Evolutionary conservation across 2,797 vertebrate genomes (phyloP).

Genomic region (Trachurus trachurus): DNA sequence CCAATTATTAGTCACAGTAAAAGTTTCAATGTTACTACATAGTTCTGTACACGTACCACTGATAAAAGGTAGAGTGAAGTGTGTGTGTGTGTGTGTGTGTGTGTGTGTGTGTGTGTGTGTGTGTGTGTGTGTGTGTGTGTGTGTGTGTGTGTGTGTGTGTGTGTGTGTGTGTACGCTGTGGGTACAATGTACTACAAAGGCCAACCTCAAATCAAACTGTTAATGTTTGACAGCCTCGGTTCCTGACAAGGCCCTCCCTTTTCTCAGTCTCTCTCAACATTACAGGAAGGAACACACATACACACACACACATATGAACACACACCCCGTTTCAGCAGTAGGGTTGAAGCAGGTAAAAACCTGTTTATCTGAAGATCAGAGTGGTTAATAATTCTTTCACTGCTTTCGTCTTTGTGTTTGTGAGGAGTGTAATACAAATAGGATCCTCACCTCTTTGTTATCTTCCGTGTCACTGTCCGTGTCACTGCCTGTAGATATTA

Average conservation of each 20-base stretch:
- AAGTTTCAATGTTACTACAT: not conserved
- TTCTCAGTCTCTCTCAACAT: slow-evolving; percentile 55
- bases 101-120: slow-evolving; percentile 13
- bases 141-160: not conserved
- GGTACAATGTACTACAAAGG: slow-evolving; percentile 46
- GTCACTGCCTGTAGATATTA: slow-evolving; percentile 90
- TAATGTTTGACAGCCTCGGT: slow-evolving; percentile 74
- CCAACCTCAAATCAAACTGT: slow-evolving; percentile 52
- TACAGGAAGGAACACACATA: slow-evolving; percentile 59
- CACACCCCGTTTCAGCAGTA: slow-evolving; percentile 18
- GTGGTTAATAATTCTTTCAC: slow-evolving; percentile 60
- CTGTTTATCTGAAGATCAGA: slow-evolving; percentile 51
- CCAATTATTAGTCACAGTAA: not conserved
- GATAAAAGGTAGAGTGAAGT: not conserved
- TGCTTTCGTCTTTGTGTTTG: slow-evolving; percentile 2
- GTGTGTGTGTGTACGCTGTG: not conserved
- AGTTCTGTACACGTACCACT: not conserved
- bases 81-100: slow-evolving; percentile 12
- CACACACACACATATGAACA: slow-evolving; percentile 17
- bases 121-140: slow-evolving; percentile 12
- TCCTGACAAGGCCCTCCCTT: slow-evolving; percentile 67
- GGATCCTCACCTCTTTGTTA: slow-evolving; percentile 85
- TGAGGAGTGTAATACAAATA: not conserved
- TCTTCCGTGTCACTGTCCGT: slow-evolving; percentile 94
- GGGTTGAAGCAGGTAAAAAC: slow-evolving; percentile 62